A percentile compares a stretch with the other conserved stretches of the same genome.
Evolutionary conservation across 2,888 invertebrate genomes (phyloP).

Genomic region (Crocallis elinguaria): DNA sequence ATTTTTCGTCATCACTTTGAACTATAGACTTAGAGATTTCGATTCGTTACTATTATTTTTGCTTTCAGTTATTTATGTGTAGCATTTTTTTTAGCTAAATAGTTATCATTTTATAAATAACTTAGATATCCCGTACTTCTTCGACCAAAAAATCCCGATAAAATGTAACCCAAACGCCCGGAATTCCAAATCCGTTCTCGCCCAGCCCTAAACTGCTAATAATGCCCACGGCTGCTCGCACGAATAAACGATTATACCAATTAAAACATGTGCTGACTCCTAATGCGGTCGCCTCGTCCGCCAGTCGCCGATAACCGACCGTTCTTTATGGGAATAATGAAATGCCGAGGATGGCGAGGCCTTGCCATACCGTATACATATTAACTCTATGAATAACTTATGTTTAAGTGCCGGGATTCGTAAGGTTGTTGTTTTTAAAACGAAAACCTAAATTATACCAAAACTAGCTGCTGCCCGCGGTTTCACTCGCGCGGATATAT

Average conservation of each 20-base stretch:
- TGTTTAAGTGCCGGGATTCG: too few species aligned
- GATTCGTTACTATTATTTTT: too few species aligned
- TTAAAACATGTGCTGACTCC: conserved; percentile 34
- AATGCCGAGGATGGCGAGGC: not conserved
- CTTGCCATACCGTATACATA: not conserved
- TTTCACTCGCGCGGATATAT: too few species aligned
- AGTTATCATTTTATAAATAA: too few species aligned
- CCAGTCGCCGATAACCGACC: not conserved
- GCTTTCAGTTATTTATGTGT: too few species aligned
- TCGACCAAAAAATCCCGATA: not conserved
- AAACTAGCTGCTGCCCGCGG: too few species aligned
- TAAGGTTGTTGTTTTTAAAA: too few species aligned
- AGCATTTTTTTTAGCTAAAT: too few species aligned
- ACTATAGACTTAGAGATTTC: too few species aligned
- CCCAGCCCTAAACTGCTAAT: conserved; percentile 3
- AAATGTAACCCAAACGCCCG: not conserved
- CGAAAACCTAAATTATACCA: too few species aligned
- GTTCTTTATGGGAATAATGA: conserved; percentile 8
- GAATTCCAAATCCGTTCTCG: not conserved
- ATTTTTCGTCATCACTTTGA: too few species aligned
- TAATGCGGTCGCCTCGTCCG: not conserved
- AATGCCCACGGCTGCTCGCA: conserved; percentile 9
- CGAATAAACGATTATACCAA: conserved; percentile 32
- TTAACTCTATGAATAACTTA: not conserved
- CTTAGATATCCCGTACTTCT: too few species aligned